Base-by-base conservation (phyloP, 1,140 invertebrate species). In the Cydia pomonella region DNA sequence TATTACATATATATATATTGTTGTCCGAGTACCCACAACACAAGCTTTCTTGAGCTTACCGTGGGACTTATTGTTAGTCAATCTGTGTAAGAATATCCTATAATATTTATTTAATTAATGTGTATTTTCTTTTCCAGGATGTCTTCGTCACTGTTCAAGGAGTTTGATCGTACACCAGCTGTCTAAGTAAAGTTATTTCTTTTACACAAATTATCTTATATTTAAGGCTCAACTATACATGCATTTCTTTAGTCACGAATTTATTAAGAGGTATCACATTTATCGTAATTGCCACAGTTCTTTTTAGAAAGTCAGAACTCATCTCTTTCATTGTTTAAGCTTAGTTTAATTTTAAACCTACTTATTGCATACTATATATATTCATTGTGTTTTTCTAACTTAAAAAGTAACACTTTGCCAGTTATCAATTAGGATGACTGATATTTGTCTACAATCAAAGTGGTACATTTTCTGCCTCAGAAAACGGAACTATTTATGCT, bases 131-230 rank as follows among this genome's bases (percentile, higher is more conserved):
- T 82, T 86, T 82, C 47, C 88, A 92, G 90, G 79, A 92, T 92
- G 90, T 91, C 89, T 29, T 84, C 82, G 73, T 86, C 87, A 21
- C 75, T 92, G 21, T 92, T 92, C 78, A 92, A 92, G 69, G 88
- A 87, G 63, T 73, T 88, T 74, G 89, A 91, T 62, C 87, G 90
- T n/a, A 89, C 87, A 29, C 84, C 89, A 27, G 89, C 89, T 41
- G 87, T 89, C 33, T 92, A 89, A 75, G n/a, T 13, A 12, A 59
- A 33, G 29, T 25, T 69, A 13, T 69, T 13, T 41, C 6, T 66
- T 18, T 18, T 25, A 38, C n/a, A 33, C 13, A 3, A 41, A n/a
- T 69, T 33, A 29, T 38, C 12, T 25, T 5, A 29, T 66, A 25
- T 69, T 10, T 69, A 69, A 69, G n/a, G 9, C 9, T 33, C 2